Evolutionary conservation across 2,113 vertebrate species (phyloP).

Genomic region (Struthio camelus): DNA sequence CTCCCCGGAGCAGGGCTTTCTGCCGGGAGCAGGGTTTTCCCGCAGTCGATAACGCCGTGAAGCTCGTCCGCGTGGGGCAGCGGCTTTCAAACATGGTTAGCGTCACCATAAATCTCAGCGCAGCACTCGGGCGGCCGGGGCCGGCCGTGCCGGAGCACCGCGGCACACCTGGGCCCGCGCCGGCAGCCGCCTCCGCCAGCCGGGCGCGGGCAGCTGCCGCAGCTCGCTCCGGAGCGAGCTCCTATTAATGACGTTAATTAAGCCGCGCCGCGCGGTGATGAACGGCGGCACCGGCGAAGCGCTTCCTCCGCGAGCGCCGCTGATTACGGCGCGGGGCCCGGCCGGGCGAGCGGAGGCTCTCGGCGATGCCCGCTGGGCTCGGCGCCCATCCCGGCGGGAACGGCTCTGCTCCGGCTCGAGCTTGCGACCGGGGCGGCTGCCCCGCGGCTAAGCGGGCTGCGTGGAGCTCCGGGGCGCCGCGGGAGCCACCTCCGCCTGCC

Average conservation of each 20-base stretch:
- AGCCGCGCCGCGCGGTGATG: conserved; percentile 47
- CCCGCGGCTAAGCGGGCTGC: too few species aligned
- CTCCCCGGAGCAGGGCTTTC: not conserved
- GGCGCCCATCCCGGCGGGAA: not conserved
- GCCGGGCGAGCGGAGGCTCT: not conserved
- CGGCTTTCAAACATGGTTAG: not conserved
- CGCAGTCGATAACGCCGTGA: accelerated
- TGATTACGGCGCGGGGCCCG: not conserved
- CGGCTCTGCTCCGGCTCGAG: too few species aligned
- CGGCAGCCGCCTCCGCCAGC: not conserved
- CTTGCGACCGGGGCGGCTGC: not conserved
- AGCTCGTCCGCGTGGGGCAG: not conserved
- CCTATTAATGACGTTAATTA: conserved; percentile 80
- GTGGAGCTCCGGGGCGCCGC: not conserved
- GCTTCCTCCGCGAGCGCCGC: not conserved
- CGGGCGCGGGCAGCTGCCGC: not conserved
- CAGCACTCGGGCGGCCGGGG: accelerated
- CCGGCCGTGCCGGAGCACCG: accelerated
- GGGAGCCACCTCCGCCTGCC: too few species aligned
- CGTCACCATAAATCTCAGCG: not conserved
- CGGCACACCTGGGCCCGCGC: not conserved
- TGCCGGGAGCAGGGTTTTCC: not conserved
- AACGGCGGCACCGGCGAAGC: not conserved
- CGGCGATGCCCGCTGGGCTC: too few species aligned
- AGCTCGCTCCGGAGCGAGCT: conserved; percentile 50